A percentile compares a stretch with the other conserved stretches of the same genome.
Evolutionary conservation across 2,888 invertebrate species (phyloP).

Genomic region (Dexiosoma caninum): DNA sequence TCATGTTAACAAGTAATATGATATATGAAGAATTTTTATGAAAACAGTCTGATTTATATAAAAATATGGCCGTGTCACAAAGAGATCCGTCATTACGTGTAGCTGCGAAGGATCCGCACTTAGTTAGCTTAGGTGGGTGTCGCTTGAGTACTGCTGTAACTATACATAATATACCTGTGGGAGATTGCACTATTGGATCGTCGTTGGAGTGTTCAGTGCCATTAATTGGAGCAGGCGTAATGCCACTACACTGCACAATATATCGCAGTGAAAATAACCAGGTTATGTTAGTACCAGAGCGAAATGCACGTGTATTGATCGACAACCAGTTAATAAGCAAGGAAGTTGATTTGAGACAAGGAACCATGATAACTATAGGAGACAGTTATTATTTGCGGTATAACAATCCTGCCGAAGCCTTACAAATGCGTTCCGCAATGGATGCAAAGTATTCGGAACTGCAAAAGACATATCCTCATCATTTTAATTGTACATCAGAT

Average conservation of each 20-base stretch:
- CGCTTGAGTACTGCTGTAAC: constrained; percentile 93
- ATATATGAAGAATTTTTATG: no score
- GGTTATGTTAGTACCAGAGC: constrained; percentile 88
- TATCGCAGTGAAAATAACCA: constrained; percentile 88
- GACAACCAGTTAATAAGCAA: constrained; percentile 86
- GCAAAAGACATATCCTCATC: constrained; percentile 28
- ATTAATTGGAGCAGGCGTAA: constrained; percentile 90
- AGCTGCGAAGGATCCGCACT: constrained; percentile 90
- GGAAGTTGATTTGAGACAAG: constrained; percentile 89
- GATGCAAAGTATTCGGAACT: constrained; percentile 66
- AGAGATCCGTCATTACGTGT: constrained; percentile 80
- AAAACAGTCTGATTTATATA: no score
- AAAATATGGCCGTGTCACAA: constrained; percentile 73
- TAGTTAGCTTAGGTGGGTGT: constrained; percentile 93
- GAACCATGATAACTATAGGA: constrained; percentile 94
- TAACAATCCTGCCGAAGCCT: constrained; percentile 94
- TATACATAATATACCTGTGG: constrained; percentile 91
- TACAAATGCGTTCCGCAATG: constrained; percentile 89
- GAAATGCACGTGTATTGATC: constrained; percentile 83
- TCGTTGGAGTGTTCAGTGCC: constrained; percentile 89
- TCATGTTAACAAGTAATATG: no score
- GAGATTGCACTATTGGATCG: constrained; percentile 89
- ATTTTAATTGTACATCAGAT: constrained; percentile 72
- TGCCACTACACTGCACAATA: constrained; percentile 90
- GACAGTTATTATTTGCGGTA: constrained; percentile 94